A percentile compares a stretch with the other conserved stretches of the same genome.
Evolutionary conservation across 2,113 vertebrate species (phyloP).

Genomic region (Cairina moschata): DNA sequence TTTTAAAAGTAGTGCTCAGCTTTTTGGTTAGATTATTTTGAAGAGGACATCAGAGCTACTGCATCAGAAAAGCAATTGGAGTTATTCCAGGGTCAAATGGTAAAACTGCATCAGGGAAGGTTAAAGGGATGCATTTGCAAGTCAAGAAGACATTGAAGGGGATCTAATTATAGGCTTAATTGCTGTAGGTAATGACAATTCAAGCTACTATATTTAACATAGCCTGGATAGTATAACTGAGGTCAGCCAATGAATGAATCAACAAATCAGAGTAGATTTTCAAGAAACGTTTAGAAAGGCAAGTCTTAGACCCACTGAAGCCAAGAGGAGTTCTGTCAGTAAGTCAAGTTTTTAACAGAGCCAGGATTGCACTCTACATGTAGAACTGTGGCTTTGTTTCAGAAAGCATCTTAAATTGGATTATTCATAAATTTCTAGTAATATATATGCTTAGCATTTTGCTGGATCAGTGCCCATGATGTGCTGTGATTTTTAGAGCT

Average conservation of each 20-base stretch:
- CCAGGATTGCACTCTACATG: neutral
- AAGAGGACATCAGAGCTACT: neutral
- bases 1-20: neutral
- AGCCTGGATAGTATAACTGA: constrained; percentile 16
- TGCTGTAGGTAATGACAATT: constrained; percentile 37
- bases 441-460: neutral
- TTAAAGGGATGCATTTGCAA: constrained; percentile 41
- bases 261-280: constrained; percentile 51
- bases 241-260: neutral
- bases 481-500: neutral
- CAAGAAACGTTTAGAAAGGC: neutral
- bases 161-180: constrained; percentile 63
- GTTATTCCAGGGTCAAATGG: constrained; percentile 25
- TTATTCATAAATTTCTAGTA: neutral
- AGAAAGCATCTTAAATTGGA: neutral
- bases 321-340: neutral
- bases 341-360: neutral
- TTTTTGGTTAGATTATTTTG: constrained; percentile 5
- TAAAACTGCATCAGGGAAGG: constrained; percentile 44
- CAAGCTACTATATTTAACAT: constrained; percentile 59
- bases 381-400: neutral
- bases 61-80: neutral
- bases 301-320: neutral
- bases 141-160: constrained; percentile 59
- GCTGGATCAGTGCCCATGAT: neutral